These are phyloP conservation scores for Mallateleia sp. DNA, from an alignment of 2,888 invertebrate genomes.

Conservation along the genomic window DNA sequence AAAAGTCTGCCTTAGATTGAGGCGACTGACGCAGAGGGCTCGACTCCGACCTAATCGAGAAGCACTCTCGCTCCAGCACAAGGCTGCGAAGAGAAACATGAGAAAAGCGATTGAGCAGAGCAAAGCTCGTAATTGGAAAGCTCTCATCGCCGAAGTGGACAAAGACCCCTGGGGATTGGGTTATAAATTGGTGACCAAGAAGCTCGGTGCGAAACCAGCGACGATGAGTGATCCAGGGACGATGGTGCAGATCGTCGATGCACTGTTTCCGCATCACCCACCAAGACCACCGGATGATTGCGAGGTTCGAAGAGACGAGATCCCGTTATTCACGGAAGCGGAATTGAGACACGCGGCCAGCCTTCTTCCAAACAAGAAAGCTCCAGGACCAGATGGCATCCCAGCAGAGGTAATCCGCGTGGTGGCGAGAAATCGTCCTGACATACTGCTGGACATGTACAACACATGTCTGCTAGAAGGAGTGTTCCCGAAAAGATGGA, in stretches of 20 bases:
- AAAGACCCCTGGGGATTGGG: constrained; percentile 74
- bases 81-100: background rate
- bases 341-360: background rate
- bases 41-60: background rate
- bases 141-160: constrained; percentile 69
- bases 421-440: constrained; percentile 12
- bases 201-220: constrained; percentile 22
- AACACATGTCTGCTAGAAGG: constrained; percentile 62
- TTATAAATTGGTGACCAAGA: constrained; percentile 69
- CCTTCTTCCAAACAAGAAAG: background rate
- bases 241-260: background rate
- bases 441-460: constrained; percentile 56
- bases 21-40: background rate
- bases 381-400: constrained; percentile 65
- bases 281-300: background rate
- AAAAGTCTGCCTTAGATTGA: background rate
- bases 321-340: background rate
- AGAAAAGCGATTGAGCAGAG: background rate
- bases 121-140: constrained; percentile 73
- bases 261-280: background rate
- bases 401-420: constrained; percentile 51
- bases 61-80: background rate
- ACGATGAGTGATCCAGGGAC: background rate
- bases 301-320: background rate
- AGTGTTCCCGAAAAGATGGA: constrained; percentile 53